Base-by-base conservation (phyloP, 2,113 vertebrate species). In the Condylura cristata region DNA sequence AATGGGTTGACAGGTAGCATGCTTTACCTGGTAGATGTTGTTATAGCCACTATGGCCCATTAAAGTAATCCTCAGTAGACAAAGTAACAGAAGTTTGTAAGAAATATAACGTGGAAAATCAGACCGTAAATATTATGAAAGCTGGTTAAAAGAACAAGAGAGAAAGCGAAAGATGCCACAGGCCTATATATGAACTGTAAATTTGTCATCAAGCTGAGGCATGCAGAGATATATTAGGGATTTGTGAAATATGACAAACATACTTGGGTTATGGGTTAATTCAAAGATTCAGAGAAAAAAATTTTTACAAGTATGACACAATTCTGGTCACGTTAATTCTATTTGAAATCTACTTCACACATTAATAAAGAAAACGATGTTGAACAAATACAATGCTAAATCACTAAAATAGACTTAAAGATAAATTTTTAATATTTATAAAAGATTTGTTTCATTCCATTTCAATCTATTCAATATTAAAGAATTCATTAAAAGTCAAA, bases 391-490 rank as follows among this genome's bases (percentile, higher is more conserved):
- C 68, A 68, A 3, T 53, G 85, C 56, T 37, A 80, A 80, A 85
- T 51, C 37, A 78, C 53, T 91, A 71, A 71, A 56, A 71, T 0
- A 70, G 8, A n/a, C 39, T 85, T 86, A 94, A 89, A 91, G 91
- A 94, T 65, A 96, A 71, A 89, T 91, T 41, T 75, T 83, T 13
- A 96, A 18, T 39, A 75, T 84, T 90, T 91, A 80, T 34, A 79
- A 66, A 83, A 84, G 48, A 9, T 56, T 72, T 92, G 26, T 72
- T 86, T 18, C 22, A 74, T 63, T 85, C 18, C 90, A 5, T 44
- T 94, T 85, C 26, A 24, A 71, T 82, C 2, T 28, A 72, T 12
- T 61, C 8, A 92, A 74, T 56, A 79, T 46, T 72, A 93, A 90
- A 74, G 8, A 94, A 75, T 74, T 79, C n/a, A 88, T 22, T 48